Percentiles rank a stretch among this genome's conserved stretches.
phyloP scores from a whole-genome alignment of 2,888 invertebrate species.

The Piscicola geometra region DNA sequence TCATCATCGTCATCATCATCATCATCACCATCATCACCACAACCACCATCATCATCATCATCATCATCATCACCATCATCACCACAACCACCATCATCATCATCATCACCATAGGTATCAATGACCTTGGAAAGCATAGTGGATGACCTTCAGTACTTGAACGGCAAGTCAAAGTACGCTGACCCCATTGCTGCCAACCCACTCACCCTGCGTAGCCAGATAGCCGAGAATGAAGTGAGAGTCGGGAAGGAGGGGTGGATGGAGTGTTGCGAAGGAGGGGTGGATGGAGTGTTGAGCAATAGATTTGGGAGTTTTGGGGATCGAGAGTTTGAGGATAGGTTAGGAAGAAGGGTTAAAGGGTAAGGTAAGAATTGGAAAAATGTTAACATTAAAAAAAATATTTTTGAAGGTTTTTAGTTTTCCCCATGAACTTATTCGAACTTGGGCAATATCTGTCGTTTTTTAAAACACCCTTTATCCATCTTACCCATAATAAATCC shows the following conservation, averaged over 20 bases:
- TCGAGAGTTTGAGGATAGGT: too few relatives aligned
- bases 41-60: conserved; percentile 1
- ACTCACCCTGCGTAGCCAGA: conserved; percentile 52
- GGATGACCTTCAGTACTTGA: conserved; percentile 52
- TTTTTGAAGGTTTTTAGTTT: too few relatives aligned
- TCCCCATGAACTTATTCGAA: too few relatives aligned
- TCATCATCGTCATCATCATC: conserved; percentile 15
- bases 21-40: background rate
- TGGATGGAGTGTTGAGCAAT: too few relatives aligned
- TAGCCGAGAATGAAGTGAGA: conserved; percentile 45
- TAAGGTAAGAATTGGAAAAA: too few relatives aligned
- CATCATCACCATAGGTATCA: conserved; percentile 45
- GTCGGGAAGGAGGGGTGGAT: too few relatives aligned
- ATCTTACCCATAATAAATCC: too few relatives aligned
- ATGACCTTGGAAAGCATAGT: conserved; percentile 52
- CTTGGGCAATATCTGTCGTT: too few relatives aligned
- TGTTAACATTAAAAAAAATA: too few relatives aligned
- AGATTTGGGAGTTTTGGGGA: too few relatives aligned
- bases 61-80: background rate
- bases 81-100: background rate
- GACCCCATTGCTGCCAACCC: conserved; percentile 53
- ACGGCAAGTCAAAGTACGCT: conserved; percentile 50
- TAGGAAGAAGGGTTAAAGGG: too few relatives aligned
- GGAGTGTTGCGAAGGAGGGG: background rate
- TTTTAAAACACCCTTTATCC: too few relatives aligned